These are phyloP conservation scores for Pelecanoides urinatrix DNA, from an alignment of 2,113 vertebrate species.

Conservation along the genomic window DNA sequence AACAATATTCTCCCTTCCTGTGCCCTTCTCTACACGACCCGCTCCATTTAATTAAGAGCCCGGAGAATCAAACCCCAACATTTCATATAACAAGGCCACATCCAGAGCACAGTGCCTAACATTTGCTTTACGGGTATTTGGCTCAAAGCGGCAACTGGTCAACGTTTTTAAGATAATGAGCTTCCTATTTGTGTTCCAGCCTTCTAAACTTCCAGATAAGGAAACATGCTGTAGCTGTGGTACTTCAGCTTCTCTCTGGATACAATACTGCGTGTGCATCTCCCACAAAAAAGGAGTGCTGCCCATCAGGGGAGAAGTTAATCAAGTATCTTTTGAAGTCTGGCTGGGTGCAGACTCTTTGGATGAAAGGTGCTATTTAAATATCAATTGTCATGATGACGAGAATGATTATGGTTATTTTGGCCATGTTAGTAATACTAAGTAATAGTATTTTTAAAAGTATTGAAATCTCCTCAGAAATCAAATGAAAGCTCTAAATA, in stretches of 20 bases:
- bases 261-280: neutral
- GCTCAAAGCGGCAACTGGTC: neutral
- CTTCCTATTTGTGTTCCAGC: neutral
- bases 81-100: neutral
- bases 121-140: neutral
- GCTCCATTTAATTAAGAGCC: neutral
- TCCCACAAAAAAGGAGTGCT: neutral
- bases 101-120: neutral
- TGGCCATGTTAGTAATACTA: neutral
- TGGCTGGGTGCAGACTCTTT: neutral
- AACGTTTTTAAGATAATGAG: neutral
- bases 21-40: neutral
- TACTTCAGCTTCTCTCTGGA: neutral
- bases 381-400: neutral
- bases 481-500: neutral
- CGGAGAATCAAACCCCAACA: neutral
- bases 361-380: neutral
- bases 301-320: neutral
- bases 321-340: neutral
- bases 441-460: neutral
- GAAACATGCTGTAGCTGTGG: neutral
- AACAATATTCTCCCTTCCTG: neutral
- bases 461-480: neutral
- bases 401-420: neutral
- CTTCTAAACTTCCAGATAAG: neutral